Percentiles rank a stretch among this genome's conserved stretches.
phyloP scores from a whole-genome alignment of 2,113 vertebrate genomes.

The Megaptera novaeangliae region DNA sequence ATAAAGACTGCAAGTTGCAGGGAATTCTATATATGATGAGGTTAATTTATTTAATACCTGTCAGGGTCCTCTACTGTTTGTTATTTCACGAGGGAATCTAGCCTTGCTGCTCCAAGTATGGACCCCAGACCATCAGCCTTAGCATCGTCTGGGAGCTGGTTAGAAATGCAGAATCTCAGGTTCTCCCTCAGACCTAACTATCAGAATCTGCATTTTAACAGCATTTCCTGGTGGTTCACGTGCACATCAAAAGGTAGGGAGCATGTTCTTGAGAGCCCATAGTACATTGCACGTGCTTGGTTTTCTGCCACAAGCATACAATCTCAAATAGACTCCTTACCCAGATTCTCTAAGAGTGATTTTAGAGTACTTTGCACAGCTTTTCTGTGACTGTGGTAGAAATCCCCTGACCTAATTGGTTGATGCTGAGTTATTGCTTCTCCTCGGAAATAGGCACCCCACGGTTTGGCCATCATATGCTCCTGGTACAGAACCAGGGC shows the following conservation, averaged over 20 bases:
- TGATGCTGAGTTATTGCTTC: background rate
- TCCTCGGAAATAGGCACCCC: background rate
- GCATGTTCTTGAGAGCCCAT: background rate
- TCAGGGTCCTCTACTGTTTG: background rate
- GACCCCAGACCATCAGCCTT: background rate
- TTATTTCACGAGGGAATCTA: background rate
- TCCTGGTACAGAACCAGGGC: background rate
- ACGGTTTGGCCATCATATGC: background rate
- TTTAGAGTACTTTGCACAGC: background rate
- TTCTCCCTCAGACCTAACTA: background rate
- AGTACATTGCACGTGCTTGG: background rate
- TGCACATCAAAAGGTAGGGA: background rate
- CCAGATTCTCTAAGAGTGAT: background rate
- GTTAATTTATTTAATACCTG: background rate
- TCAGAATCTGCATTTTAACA: background rate
- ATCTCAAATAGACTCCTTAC: background rate
- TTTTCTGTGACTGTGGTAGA: background rate
- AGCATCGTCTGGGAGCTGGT: background rate
- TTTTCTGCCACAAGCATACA: background rate
- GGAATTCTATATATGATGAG: background rate
- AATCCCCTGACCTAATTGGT: background rate
- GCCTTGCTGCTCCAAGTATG: background rate
- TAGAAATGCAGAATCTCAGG: background rate
- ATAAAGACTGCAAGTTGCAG: background rate
- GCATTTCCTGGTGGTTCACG: background rate